Evolutionary conservation across 2,797 vertebrate genomes (phyloP).

Genomic region (Anomalospiza imberbis): DNA sequence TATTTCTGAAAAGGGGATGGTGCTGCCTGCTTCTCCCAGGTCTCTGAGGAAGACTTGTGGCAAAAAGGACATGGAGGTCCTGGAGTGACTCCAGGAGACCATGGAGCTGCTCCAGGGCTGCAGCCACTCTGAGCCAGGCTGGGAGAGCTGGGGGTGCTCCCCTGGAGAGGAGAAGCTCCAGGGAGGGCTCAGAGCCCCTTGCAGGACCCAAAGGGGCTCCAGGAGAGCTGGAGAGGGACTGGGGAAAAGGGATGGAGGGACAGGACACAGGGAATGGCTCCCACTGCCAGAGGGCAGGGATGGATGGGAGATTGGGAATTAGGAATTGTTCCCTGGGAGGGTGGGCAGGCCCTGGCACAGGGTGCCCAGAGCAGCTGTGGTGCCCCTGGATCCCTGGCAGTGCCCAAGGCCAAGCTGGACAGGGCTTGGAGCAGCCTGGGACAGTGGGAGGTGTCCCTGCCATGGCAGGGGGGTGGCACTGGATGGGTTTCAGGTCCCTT

Average conservation of each 20-base stretch:
- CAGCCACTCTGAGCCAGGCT: background rate
- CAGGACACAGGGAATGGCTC: background rate
- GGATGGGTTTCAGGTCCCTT: fast-evolving
- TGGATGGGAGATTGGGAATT: background rate
- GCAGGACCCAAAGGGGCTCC: background rate
- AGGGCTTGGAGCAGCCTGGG: background rate
- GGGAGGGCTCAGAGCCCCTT: background rate
- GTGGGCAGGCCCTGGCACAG: background rate
- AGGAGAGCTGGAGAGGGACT: background rate
- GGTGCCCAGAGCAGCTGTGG: background rate
- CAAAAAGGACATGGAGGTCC: background rate
- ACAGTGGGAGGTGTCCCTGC: background rate
- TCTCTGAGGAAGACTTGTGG: background rate
- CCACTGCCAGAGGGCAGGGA: background rate
- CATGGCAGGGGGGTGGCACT: background rate
- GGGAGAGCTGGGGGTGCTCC: background rate
- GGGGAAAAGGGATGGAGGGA: background rate
- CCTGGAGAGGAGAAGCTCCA: background rate
- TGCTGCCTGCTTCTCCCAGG: background rate
- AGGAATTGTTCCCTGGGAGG: background rate
- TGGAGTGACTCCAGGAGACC: background rate
- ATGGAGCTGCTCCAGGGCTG: fast-evolving
- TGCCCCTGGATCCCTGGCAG: background rate
- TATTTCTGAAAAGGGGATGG: background rate
- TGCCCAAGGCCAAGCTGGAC: background rate